Evolutionary conservation across 2,113 vertebrate species (phyloP).

Genomic region (Dasyprocta punctata): DNA sequence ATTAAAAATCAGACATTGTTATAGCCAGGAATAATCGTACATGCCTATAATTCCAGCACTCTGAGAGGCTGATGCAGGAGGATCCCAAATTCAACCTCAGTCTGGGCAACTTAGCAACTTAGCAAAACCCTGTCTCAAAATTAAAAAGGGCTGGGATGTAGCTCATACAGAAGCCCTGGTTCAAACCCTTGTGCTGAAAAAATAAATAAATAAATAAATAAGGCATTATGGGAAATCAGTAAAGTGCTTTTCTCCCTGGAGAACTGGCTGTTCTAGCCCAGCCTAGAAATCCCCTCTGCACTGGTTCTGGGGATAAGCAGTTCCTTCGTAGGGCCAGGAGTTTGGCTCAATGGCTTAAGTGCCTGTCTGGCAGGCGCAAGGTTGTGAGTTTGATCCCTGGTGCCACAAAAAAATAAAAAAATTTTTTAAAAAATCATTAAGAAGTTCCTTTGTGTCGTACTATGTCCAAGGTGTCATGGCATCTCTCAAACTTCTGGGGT

Average conservation of each 20-base stretch:
- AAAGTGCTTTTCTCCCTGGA: background rate
- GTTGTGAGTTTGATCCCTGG: no score
- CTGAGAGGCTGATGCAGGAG: background rate
- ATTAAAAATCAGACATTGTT: background rate
- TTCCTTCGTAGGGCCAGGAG: background rate
- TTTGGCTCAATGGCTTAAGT: no score
- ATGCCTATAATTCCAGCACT: background rate
- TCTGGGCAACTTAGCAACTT: background rate
- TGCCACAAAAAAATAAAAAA: no score
- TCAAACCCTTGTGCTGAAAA: background rate
- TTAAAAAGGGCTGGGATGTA: background rate
- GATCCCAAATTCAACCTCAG: background rate
- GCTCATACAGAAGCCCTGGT: background rate
- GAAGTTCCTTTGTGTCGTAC: background rate
- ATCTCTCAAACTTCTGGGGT: background rate
- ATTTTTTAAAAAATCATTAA: no score
- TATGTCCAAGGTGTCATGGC: background rate
- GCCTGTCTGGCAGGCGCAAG: no score
- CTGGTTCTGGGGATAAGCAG: background rate
- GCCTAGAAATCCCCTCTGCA: background rate
- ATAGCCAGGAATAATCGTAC: background rate
- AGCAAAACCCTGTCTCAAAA: background rate
- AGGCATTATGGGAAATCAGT: background rate
- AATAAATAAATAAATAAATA: no score
- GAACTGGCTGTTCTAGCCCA: background rate